Conservation (phyloP, 2,113 vertebrate genomes). For the Tautogolabrus adspersus region DNA sequence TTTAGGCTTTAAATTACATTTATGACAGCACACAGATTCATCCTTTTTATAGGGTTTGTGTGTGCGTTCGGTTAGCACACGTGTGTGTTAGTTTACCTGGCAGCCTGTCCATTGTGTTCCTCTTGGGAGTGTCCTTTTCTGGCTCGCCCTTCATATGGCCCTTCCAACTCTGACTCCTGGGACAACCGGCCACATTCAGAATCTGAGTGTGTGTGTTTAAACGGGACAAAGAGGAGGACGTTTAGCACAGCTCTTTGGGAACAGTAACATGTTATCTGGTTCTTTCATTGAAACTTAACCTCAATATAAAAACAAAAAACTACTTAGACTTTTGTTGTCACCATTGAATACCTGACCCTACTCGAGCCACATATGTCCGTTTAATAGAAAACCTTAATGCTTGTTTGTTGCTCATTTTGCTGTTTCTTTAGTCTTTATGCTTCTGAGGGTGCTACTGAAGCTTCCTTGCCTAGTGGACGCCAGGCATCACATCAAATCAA, state of each 20-base stretch:
- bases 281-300: neutral
- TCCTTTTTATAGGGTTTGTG: neutral
- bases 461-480: no score
- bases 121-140: conserved; percentile 47
- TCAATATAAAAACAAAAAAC: neutral
- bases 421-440: no score
- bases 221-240: neutral
- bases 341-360: neutral
- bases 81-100: conserved; percentile 57
- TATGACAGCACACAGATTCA: neutral
- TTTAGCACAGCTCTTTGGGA: neutral
- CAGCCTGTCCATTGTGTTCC: conserved; percentile 55
- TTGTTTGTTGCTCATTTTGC: no score
- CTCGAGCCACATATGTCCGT: no score
- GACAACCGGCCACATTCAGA: conserved; percentile 60
- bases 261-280: neutral
- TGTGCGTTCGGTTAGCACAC: neutral
- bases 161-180: conserved; percentile 63
- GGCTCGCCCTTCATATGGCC: conserved; percentile 37
- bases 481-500: no score
- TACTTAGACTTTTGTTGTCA: neutral
- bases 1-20: neutral
- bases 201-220: conserved; percentile 48
- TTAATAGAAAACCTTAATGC: no score
- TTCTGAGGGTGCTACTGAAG: no score